phyloP scores from a whole-genome alignment of 2,113 vertebrate genomes.

The Vimba vimba region DNA sequence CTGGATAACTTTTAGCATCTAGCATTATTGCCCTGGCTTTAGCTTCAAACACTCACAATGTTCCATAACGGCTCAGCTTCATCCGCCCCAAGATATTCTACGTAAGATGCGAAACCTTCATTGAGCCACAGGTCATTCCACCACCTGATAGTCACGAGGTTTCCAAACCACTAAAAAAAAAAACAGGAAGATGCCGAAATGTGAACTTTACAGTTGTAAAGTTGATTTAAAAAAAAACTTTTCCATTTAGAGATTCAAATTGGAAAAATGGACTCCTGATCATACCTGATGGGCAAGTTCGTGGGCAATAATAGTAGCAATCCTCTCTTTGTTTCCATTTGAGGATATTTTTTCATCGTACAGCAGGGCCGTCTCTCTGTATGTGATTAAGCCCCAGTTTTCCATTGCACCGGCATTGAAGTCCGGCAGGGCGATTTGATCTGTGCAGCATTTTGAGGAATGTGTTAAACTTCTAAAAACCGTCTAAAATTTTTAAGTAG shows the following conservation, averaged over 20 bases:
- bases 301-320: slow-evolving; percentile 76
- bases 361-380: slow-evolving; percentile 78
- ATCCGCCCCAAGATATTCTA: slow-evolving; percentile 88
- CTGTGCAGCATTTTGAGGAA: slow-evolving; percentile 57
- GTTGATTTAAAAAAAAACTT: not conserved
- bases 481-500: not conserved
- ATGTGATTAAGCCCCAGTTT: slow-evolving; percentile 83
- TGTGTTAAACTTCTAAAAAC: not conserved
- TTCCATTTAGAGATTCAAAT: not conserved
- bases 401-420: slow-evolving; percentile 82
- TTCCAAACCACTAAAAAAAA: slow-evolving; percentile 89
- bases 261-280: not conserved
- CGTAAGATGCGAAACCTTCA: slow-evolving; percentile 94
- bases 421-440: slow-evolving; percentile 81
- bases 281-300: slow-evolving; percentile 81
- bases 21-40: not conserved
- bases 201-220: not conserved
- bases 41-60: slow-evolving; percentile 75
- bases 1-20: not conserved
- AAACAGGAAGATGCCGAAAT: not conserved
- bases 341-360: slow-evolving; percentile 74
- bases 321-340: slow-evolving; percentile 76
- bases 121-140: slow-evolving; percentile 98
- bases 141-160: slow-evolving; percentile 91
- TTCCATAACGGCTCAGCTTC: slow-evolving; percentile 75